Base-by-base conservation (phyloP, 2,797 vertebrate species). In the Toxotes lorentzi region DNA sequence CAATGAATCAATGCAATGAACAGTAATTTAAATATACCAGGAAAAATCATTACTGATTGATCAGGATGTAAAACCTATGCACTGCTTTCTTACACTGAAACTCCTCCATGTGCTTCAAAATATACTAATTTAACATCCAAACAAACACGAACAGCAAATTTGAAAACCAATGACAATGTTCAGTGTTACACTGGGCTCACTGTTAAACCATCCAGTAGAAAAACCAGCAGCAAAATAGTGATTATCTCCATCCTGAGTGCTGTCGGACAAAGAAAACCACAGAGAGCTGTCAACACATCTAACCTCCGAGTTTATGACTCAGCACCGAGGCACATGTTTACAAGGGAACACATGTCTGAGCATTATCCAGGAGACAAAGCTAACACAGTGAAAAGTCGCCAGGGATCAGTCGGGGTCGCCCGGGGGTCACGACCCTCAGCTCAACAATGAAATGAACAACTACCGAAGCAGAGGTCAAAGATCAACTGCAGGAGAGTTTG, bases 401-500 rank as follows among this genome's bases (percentile, higher is more conserved):
- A 24, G 50, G 45, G 65, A 45, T 85, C 53, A 67, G 12, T 34
- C 6, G 4, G 40, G 77, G 72, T 51, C 23, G 1, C 8, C 21
- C 1, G 3, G 2, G 24, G 77, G 84, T 70, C 80, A 34, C 1
- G 80, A 79, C 81, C 83, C 45, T n/a, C 1, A 3, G 32, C 53
- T 50, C 35, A 3, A 72, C 64, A 71, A 64, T 54, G 70, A 87
- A 71, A 24, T 0, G 34, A 17, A 24, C 4, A 1, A 43, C 51
- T 54, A 23, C 58, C 1, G 65, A 48, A 54, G 50, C 12, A 3
- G 30, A 32, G 76, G 86, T 79, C 79, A 71, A 76, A 83, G 82
- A 83, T 71, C 7, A 78, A 69, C 59, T 30, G 69, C 19, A 3
- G 45, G 61, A 51, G 30, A 14, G 56, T 41, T 27, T 54, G 62